Evolutionary conservation across 2,113 vertebrate genomes (phyloP), one percentile per base, ranked within the genome.

Genomic region (Psettodes erumei): DNA sequence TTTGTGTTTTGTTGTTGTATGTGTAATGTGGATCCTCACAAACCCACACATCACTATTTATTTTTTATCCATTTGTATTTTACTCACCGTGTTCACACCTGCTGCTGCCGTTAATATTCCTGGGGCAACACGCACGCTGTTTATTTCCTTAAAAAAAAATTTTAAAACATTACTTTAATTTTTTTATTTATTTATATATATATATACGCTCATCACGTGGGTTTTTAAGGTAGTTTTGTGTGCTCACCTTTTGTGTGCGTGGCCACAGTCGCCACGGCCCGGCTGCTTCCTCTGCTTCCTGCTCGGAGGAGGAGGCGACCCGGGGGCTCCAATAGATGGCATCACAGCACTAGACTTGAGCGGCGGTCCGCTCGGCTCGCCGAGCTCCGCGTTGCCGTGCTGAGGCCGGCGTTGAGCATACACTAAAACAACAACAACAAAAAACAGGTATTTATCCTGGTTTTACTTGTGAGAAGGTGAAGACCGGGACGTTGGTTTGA

Each of bases 271-370:
- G n/a, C n/a, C n/a, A n/a, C n/a, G n/a, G n/a, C n/a, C n/a, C n/a
- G n/a, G n/a, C n/a, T n/a, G n/a, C 69, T 67, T n/a, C 59, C 37
- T 67, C 55, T 25, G 69, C 40, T 35, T 51, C 11, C 27, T 78
- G 11, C 59, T 81, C n/a, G n/a, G 77, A 75, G 76, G 64, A 70
- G 59, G 81, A 82, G 83, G 92, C 93, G 95, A 90, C 93, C 83
- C n/a, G n/a, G 90, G 91, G 91, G 93, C 92, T 97, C 97, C 97
- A 98, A 97, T 97, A 99, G 97, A 97, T 99, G 97, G 97, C 97
- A 98, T 97, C 96, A 96, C 95, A 97, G 96, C 96, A 95, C 96
- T 95, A 95, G 95, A 90, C 95, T 96, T 94, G 93, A 94, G 92
- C 37, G 23, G n/a, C 9, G 25, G 61, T 40, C 54, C 2, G 35